Conservation (phyloP, 2,888 invertebrate species). For the Enchytraeus crypticus region DNA sequence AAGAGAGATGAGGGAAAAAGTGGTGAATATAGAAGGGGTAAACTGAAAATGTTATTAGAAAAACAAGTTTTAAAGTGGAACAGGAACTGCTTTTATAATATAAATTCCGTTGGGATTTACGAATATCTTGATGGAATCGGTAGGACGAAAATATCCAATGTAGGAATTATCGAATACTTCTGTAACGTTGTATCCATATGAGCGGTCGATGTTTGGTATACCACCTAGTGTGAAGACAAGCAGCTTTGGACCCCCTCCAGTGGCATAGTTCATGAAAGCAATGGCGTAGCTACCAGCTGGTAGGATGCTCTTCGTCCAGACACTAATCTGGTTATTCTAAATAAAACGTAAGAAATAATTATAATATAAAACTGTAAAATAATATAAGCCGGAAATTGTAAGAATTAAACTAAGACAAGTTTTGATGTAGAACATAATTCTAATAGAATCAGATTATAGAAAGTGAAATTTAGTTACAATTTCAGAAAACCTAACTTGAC, state of each 20-base stretch:
- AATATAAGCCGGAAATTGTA: not conserved
- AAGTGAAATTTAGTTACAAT: too few relatives aligned
- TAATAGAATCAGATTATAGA: too few relatives aligned
- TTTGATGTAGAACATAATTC: too few relatives aligned
- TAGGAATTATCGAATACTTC: constrained; percentile 22
- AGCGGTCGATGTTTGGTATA: constrained; percentile 25
- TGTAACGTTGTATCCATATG: constrained; percentile 11
- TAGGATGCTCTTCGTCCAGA: constrained; percentile 19
- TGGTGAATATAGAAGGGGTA: not conserved
- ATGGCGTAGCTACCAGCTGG: constrained; percentile 23
- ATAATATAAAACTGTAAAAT: not conserved
- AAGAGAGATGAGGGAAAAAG: too few relatives aligned
- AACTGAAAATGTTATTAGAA: not conserved
- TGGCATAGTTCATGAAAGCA: constrained; percentile 21
- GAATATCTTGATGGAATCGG: constrained; percentile 21
- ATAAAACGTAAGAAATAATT: not conserved
- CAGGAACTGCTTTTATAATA: constrained; percentile 18
- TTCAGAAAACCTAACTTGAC: too few relatives aligned
- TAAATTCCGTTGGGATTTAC: constrained; percentile 30
- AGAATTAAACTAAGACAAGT: not conserved
- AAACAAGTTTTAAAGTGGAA: not conserved
- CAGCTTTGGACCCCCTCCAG: constrained; percentile 11
- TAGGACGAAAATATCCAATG: constrained; percentile 30
- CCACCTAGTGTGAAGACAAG: constrained; percentile 11
- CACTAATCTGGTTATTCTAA: not conserved